Evolutionary conservation across 64 coral and sea anemone species (phyloP).

Genomic region (Montipora capricornis): DNA sequence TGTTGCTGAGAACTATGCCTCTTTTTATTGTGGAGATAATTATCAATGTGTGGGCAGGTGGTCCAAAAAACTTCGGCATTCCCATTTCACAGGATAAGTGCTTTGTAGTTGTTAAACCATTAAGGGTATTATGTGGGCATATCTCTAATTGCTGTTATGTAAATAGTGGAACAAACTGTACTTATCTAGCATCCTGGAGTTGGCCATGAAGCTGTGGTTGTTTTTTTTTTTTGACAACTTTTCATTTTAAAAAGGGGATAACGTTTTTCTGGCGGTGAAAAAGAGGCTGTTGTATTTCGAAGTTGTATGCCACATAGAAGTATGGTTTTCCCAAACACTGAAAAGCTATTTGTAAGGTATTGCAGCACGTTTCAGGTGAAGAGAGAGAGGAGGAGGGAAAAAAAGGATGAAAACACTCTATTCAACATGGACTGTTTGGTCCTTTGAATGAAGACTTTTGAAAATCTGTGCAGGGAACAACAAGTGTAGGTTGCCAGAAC

Average conservation of each 20-base stretch:
- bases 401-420: too few relatives aligned
- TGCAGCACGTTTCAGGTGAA: neutral
- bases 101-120: too few relatives aligned
- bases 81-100: neutral
- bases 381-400: neutral
- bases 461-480: neutral
- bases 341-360: neutral
- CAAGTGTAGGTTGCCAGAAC: neutral
- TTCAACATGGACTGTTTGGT: too few relatives aligned
- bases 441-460: too few relatives aligned
- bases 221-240: neutral
- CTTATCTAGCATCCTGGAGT: too few relatives aligned
- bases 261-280: too few relatives aligned
- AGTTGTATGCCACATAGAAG: neutral
- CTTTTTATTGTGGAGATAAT: neutral
- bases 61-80: neutral
- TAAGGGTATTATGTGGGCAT: too few relatives aligned
- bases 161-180: too few relatives aligned
- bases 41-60: too few relatives aligned
- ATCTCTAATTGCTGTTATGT: too few relatives aligned
- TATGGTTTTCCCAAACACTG: neutral
- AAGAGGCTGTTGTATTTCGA: neutral
- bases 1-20: neutral
- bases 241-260: too few relatives aligned
- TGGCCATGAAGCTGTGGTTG: neutral